phyloP scores from a whole-genome alignment of 53 echinoderm and acorn worm genomes.

The Astropecten irregularis region DNA sequence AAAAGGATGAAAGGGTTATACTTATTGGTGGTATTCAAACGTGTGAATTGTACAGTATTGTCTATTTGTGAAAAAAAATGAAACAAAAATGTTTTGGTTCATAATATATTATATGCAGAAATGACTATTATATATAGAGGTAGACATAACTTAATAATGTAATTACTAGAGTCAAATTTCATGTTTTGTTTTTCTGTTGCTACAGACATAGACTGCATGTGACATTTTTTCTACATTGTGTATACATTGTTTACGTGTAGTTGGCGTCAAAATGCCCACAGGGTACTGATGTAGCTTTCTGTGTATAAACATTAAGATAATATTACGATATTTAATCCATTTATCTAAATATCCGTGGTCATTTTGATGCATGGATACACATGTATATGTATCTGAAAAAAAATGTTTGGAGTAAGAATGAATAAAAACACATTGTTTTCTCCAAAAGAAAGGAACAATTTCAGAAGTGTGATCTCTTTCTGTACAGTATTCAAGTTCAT shows the following conservation, averaged over 20 bases:
- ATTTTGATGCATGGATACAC: background rate
- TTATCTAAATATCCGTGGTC: background rate
- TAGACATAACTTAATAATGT: constrained; percentile 31
- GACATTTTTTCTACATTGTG: background rate
- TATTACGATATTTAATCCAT: background rate
- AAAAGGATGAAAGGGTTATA: too few relatives aligned
- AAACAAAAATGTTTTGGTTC: constrained; percentile 22
- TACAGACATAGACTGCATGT: constrained; percentile 36
- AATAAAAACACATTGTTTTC: too few relatives aligned
- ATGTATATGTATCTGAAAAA: too few relatives aligned
- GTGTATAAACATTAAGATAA: background rate
- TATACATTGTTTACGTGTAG: constrained; percentile 19
- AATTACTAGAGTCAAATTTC: background rate
- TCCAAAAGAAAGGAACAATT: too few relatives aligned
- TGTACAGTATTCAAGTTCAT: too few relatives aligned
- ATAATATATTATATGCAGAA: constrained; percentile 40
- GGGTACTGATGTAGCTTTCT: background rate
- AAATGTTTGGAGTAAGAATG: too few relatives aligned
- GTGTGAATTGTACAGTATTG: background rate
- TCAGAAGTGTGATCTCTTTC: too few relatives aligned
- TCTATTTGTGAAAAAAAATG: constrained; percentile 39
- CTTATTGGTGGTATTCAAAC: too few relatives aligned
- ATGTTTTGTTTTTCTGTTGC: constrained; percentile 1
- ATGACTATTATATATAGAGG: constrained; percentile 22
- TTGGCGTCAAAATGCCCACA: constrained; percentile 17